Conservation (phyloP, 2,888 invertebrate genomes). For the Drosophila seclusa region DNA sequence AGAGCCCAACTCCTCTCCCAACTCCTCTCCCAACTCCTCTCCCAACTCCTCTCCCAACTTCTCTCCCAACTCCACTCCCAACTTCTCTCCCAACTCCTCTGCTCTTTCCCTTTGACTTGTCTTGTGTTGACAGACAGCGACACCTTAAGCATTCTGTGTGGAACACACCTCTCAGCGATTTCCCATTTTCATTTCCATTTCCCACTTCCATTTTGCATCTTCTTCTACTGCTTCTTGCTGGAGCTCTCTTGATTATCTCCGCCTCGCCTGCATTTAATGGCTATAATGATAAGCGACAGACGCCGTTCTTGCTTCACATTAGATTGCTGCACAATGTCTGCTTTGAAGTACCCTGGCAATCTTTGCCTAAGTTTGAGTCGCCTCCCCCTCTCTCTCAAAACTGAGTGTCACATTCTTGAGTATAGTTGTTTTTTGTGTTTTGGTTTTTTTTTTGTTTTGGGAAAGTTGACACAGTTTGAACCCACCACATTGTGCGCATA, state of each 20-base stretch:
- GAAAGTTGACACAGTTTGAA: conserved; percentile 79
- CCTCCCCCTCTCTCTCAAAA: conserved; percentile 25
- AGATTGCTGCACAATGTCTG: conserved; percentile 37
- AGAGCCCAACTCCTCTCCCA: neutral
- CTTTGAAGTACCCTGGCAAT: conserved; percentile 34
- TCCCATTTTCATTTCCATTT: conserved; percentile 18
- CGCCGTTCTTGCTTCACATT: neutral
- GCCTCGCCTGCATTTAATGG: conserved; percentile 71
- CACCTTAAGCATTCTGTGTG: conserved; percentile 54
- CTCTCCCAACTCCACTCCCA: neutral
- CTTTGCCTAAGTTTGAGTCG: conserved; percentile 5
- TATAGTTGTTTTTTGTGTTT: conserved; percentile 41
- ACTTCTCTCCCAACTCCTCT: neutral
- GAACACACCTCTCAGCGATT: conserved; percentile 41
- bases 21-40: neutral
- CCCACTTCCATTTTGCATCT: conserved; percentile 22
- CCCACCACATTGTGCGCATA: conserved; percentile 39
- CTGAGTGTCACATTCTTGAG: conserved; percentile 55
- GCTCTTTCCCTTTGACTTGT: neutral
- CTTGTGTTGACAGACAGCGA: conserved; percentile 37
- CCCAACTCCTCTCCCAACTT: neutral
- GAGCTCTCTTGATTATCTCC: conserved; percentile 55
- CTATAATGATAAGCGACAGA: conserved; percentile 46
- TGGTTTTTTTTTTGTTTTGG: conserved; percentile 34
- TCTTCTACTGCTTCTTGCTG: conserved; percentile 7